Percentiles rank a stretch among this genome's conserved stretches.
These are phyloP conservation scores for Falco naumanni DNA, from an alignment of 2,797 vertebrate genomes.

Conservation along the genomic window DNA sequence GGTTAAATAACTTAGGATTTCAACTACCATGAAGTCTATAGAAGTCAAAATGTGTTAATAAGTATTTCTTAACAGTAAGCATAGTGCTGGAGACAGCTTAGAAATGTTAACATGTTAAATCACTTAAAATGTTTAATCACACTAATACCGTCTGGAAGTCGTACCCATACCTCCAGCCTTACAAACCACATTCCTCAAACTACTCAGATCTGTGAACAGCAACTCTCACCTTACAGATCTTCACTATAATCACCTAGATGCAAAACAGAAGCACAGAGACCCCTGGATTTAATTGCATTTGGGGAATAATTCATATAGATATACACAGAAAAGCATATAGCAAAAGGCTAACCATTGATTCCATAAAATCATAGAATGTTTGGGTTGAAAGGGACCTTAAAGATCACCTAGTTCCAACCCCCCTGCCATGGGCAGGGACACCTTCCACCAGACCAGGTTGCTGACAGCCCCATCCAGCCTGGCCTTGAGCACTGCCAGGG, in stretches of 20 bases:
- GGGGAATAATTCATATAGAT: background rate
- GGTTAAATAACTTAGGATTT: background rate
- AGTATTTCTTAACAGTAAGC: background rate
- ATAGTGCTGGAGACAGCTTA: background rate
- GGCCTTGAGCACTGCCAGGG: background rate
- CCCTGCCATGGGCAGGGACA: fast-evolving
- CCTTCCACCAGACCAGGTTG: background rate
- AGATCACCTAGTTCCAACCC: background rate
- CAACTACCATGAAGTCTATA: background rate
- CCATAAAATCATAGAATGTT: background rate
- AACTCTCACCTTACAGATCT: background rate
- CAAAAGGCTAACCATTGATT: background rate
- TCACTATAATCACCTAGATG: background rate
- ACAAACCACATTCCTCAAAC: background rate
- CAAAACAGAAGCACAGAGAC: background rate
- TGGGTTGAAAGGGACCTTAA: background rate
- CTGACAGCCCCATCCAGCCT: background rate
- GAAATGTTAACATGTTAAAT: background rate
- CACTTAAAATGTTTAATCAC: background rate
- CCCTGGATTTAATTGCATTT: background rate
- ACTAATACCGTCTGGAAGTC: background rate
- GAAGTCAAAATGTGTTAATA: background rate
- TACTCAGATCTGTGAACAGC: background rate
- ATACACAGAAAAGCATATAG: background rate
- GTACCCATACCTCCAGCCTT: background rate